Conservation (phyloP, 2,113 vertebrate genomes). For the Thryonomys swinderianus region DNA sequence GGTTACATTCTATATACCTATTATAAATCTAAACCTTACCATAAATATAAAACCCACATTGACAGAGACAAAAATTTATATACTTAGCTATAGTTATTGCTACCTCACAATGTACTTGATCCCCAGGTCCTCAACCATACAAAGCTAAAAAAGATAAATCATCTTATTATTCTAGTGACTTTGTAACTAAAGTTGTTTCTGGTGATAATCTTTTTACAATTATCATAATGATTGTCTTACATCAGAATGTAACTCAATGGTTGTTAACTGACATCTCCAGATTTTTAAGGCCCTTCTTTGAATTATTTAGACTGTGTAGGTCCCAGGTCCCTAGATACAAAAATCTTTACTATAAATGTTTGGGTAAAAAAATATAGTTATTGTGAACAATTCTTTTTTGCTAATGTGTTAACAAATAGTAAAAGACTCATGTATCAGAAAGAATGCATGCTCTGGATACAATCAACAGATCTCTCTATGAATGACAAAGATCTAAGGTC, state of each 20-base stretch:
- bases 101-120: too few relatives aligned
- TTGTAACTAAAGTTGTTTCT: neutral
- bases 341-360: neutral
- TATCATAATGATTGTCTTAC: neutral
- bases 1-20: neutral
- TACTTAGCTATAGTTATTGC: too few relatives aligned
- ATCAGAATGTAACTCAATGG: neutral
- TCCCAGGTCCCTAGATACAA: neutral
- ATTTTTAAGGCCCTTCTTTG: too few relatives aligned
- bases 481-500: neutral
- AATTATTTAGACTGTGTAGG: neutral
- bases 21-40: neutral
- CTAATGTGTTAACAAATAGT: neutral
- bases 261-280: neutral
- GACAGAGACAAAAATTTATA: too few relatives aligned
- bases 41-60: too few relatives aligned
- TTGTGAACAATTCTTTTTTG: neutral
- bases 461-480: neutral
- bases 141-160: neutral
- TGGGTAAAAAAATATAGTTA: neutral
- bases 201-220: neutral
- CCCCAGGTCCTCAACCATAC: neutral
- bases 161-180: neutral
- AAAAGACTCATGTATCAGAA: neutral
- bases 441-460: neutral